Base-by-base conservation (phyloP, 2,888 invertebrate species). In the Calliphora vomitoria region DNA sequence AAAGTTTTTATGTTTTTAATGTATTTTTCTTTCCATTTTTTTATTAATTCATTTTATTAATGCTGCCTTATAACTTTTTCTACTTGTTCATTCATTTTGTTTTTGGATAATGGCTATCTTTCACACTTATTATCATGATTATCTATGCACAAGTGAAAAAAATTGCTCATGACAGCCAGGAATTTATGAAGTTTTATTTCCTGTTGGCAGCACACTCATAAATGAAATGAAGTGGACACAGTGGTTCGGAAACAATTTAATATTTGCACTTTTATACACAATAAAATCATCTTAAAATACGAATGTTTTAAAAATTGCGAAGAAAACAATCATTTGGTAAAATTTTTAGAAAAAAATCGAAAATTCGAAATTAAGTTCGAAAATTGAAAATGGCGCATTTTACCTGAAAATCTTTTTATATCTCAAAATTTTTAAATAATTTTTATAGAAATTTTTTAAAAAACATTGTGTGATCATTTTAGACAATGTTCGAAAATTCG, bases 151-250 rank as follows among this genome's bases (percentile, higher is more conserved):
- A 20, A 55, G 55, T 55, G 10, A 55, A 55, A 55, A 55, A 55
- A 20, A 55, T 55, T 20, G 55, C 3, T 55, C 8, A 3, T 20
- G 20, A 55, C 55, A 55, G 55, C 10, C 8, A 10, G 18, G 10
- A 55, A 55, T 55, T 55, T 55, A 55, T 20, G 15, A 20, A 55
- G 55, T 55, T 55, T 55, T 55, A 55, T 55, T 55, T 55, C 55
- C 55, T 55, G 20, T 50, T n/a, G 15, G n/a, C 50, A n/a, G 4
- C 50, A 50, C n/a, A 50, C n/a, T 50, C 13, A 13, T n/a, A 50
- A 13, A 50, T 15, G 13, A n/a, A 11, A n/a, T 50, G 50, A n/a
- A n/a, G 50, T 6, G 4, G 15, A 3, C n/a, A 50, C 50, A 50
- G 50, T 50, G 50, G 44, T 11, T 44, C 3, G 31, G 3, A n/a